These are phyloP conservation scores for Hirudinaria manillensis DNA, from an alignment of 2,888 invertebrate species.

Conservation along the genomic window DNA sequence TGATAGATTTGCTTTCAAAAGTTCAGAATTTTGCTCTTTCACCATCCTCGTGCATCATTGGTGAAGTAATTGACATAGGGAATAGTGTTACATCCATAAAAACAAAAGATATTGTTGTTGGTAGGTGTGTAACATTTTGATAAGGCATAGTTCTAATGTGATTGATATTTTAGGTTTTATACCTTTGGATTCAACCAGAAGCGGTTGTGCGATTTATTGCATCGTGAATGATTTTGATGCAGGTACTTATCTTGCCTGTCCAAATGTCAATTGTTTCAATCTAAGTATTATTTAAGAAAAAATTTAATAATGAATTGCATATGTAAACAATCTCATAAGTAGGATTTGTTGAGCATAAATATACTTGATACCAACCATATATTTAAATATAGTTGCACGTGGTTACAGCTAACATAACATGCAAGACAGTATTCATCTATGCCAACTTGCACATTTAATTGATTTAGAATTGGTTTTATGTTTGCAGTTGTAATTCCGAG, in stretches of 20 bases:
- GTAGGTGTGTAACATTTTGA: slow-evolving; percentile 37
- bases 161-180: slow-evolving; percentile 50
- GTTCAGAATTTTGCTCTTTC: slow-evolving; percentile 41
- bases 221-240: slow-evolving; percentile 55
- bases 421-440: too few relatives aligned
- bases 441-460: too few relatives aligned
- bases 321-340: too few relatives aligned
- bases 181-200: slow-evolving; percentile 52
- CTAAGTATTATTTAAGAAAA: background rate
- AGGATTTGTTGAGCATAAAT: too few relatives aligned
- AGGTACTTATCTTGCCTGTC: slow-evolving; percentile 43
- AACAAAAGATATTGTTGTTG: slow-evolving; percentile 55
- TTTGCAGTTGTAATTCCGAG: slow-evolving; percentile 54
- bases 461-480: too few relatives aligned
- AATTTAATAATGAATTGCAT: too few relatives aligned
- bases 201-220: slow-evolving; percentile 56
- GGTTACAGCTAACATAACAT: too few relatives aligned
- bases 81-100: slow-evolving; percentile 50
- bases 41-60: slow-evolving; percentile 54
- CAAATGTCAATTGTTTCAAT: background rate
- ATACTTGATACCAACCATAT: too few relatives aligned
- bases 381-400: too few relatives aligned
- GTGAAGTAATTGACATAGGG: slow-evolving; percentile 52
- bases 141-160: background rate
- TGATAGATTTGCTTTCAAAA: slow-evolving; percentile 42